These are phyloP conservation scores for Zaprionus ornatus DNA, from an alignment of 1,140 invertebrate species.

Conservation along the genomic window DNA sequence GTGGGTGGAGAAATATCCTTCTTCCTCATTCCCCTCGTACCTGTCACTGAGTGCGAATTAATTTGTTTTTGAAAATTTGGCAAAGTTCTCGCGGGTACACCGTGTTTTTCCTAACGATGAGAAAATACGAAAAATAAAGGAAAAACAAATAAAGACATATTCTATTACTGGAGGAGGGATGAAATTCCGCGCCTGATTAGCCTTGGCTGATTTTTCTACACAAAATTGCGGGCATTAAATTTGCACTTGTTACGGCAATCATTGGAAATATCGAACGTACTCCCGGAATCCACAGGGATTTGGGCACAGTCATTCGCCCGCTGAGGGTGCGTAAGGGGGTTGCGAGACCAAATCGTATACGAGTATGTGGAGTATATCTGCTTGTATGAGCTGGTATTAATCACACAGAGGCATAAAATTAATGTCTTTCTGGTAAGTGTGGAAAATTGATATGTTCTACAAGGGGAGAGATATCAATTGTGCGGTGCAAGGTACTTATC, in stretches of 20 bases:
- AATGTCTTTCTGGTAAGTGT: constrained; percentile 68
- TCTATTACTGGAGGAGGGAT: background rate
- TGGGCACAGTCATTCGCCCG: constrained; percentile 10
- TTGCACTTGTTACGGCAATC: constrained; percentile 75
- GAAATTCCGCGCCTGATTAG: constrained; percentile 47
- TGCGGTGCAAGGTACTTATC: constrained; percentile 11
- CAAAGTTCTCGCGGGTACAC: constrained; percentile 38
- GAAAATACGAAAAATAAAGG: constrained; percentile 52
- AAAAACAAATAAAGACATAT: constrained; percentile 32
- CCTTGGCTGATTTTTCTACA: constrained; percentile 36
- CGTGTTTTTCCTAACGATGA: constrained; percentile 59
- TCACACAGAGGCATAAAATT: constrained; percentile 78
- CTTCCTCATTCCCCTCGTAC: constrained; percentile 9
- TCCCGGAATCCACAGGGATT: constrained; percentile 47
- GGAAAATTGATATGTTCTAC: constrained; percentile 72
- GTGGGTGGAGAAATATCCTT: background rate
- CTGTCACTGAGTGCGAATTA: constrained; percentile 72
- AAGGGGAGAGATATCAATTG: constrained; percentile 63
- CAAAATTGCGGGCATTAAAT: constrained; percentile 51
- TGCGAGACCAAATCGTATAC: background rate
- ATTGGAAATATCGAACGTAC: constrained; percentile 55
- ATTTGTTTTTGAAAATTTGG: constrained; percentile 78
- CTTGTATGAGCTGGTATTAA: constrained; percentile 49
- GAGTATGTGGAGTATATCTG: constrained; percentile 3
- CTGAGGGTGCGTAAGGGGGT: background rate